Evolutionary conservation across 2,888 invertebrate species (phyloP).

Genomic region (Leucophora obtusa): DNA sequence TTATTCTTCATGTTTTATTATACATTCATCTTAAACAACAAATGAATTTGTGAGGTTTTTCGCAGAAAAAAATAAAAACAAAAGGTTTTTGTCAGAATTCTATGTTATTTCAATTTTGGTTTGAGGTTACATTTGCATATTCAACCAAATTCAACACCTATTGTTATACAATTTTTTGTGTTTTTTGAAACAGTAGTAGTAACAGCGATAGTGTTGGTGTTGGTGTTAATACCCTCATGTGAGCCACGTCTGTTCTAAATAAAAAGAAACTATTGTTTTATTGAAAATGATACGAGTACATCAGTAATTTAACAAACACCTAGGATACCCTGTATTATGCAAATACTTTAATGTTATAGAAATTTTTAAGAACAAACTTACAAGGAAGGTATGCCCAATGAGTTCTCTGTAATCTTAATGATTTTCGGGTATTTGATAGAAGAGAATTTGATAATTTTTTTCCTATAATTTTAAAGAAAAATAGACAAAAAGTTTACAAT

Average conservation of each 20-base stretch:
- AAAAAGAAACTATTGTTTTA: background rate
- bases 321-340: too few relatives aligned
- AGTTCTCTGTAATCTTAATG: too few relatives aligned
- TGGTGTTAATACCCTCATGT: background rate
- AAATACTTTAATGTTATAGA: too few relatives aligned
- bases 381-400: too few relatives aligned
- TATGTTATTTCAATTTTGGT: background rate
- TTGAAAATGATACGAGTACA: too few relatives aligned
- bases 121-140: background rate
- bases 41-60: conserved; percentile 4
- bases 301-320: too few relatives aligned
- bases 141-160: conserved; percentile 5
- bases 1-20: background rate
- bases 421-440: too few relatives aligned
- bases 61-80: background rate
- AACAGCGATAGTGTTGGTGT: background rate
- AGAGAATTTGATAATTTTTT: too few relatives aligned
- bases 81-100: background rate
- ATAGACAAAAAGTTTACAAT: too few relatives aligned
- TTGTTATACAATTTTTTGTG: background rate
- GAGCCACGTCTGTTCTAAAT: background rate
- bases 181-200: background rate
- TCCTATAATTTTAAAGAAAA: too few relatives aligned
- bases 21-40: conserved; percentile 4
- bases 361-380: too few relatives aligned